Percentiles rank a stretch among this genome's conserved stretches.
Evolutionary conservation across 2,113 vertebrate genomes (phyloP).

Genomic region (Gasterosteus nipponicus): DNA sequence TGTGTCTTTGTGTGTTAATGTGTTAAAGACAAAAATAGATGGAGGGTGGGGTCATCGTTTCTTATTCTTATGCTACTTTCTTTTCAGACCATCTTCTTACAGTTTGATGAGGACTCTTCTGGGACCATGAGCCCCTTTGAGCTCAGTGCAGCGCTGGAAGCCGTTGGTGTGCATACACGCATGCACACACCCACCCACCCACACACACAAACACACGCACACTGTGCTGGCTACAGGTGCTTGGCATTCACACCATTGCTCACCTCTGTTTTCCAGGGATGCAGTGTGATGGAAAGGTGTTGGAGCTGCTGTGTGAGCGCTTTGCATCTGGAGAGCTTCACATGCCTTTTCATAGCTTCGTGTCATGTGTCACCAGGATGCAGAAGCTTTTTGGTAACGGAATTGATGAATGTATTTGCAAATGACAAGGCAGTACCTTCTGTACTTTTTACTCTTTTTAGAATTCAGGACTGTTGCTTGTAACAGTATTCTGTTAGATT

Average conservation of each 20-base stretch:
- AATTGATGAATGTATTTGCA: not conserved
- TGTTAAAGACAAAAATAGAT: not conserved
- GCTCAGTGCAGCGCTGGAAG: slow-evolving; percentile 73
- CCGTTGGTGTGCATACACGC: slow-evolving; percentile 68
- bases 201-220: slow-evolving; percentile 31
- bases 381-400: slow-evolving; percentile 79
- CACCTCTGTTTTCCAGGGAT: slow-evolving; percentile 70
- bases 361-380: slow-evolving; percentile 78
- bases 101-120: slow-evolving; percentile 81
- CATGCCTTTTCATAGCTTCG: slow-evolving; percentile 77
- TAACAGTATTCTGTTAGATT: not conserved
- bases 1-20: slow-evolving; percentile 26
- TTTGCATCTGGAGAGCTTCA: slow-evolving; percentile 76
- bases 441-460: not conserved
- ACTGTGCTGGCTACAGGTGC: not conserved
- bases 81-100: slow-evolving; percentile 75
- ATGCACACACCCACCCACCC: slow-evolving; percentile 15
- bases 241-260: not conserved
- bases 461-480: not conserved
- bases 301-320: slow-evolving; percentile 75
- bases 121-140: slow-evolving; percentile 83
- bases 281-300: slow-evolving; percentile 71
- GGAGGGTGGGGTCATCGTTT: not conserved
- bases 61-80: slow-evolving; percentile 10
- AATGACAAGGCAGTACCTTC: too few species aligned